Percentiles rank a stretch among this genome's conserved stretches.
Conservation (phyloP, 2,113 vertebrate genomes). For the Hymenochirus boettgeri region DNA sequence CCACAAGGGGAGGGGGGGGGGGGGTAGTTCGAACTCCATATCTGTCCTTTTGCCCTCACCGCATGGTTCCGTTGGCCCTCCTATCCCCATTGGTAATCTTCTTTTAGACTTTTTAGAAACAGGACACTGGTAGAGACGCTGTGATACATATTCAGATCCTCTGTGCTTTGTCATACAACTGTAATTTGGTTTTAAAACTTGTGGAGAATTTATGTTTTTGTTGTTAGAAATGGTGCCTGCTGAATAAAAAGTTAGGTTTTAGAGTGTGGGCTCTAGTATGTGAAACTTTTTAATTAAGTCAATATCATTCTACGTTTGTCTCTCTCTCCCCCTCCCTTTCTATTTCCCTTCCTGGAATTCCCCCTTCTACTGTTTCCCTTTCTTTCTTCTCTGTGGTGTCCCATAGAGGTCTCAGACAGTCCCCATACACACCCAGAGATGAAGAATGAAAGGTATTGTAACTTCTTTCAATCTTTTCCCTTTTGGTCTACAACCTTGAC, state of each 20-base stretch:
- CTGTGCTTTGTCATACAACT: neutral
- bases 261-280: neutral
- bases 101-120: neutral
- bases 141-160: neutral
- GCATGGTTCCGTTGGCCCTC: too few relatives aligned
- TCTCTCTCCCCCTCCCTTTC: neutral
- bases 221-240: neutral
- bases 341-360: neutral
- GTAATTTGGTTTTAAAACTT: neutral
- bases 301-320: neutral
- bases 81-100: neutral
- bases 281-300: neutral
- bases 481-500: too few relatives aligned
- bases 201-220: neutral
- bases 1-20: neutral
- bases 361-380: neutral
- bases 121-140: neutral
- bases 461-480: neutral
- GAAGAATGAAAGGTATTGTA: constrained; percentile 89
- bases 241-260: neutral
- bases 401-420: constrained; percentile 89
- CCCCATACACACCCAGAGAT: constrained; percentile 94
- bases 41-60: neutral
- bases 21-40: neutral
- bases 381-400: constrained; percentile 9